Evolutionary conservation across 2,888 invertebrate genomes (phyloP).

Genomic region (Camptogramma bilineatum): DNA sequence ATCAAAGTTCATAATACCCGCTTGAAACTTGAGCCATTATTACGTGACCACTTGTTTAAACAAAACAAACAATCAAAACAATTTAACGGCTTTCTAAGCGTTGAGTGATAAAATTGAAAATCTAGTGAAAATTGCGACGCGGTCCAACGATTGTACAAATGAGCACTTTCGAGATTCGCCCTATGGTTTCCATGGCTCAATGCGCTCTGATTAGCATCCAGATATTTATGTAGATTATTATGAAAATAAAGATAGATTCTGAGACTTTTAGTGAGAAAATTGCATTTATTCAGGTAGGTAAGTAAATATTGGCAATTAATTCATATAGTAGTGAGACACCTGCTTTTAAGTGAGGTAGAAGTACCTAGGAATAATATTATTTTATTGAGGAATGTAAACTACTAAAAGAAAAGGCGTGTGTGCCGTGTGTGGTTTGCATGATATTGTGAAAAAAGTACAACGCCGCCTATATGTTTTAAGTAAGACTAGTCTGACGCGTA

Average conservation of each 20-base stretch:
- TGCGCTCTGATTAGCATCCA: slow-evolving; percentile 18
- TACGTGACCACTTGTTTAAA: slow-evolving; percentile 10
- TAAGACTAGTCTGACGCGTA: background rate
- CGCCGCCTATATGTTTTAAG: slow-evolving; percentile 34
- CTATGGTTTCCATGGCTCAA: slow-evolving; percentile 42
- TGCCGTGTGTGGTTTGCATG: too few relatives aligned
- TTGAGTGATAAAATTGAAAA: slow-evolving; percentile 58
- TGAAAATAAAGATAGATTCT: background rate
- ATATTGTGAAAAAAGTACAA: background rate
- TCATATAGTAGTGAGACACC: too few relatives aligned
- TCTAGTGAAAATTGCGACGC: slow-evolving; percentile 67
- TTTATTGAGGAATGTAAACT: too few relatives aligned
- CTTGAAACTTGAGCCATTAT: background rate
- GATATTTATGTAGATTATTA: background rate
- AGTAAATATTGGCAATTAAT: too few relatives aligned
- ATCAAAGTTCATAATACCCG: background rate
- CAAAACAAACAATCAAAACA: slow-evolving; percentile 29
- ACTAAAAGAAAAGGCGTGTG: too few relatives aligned
- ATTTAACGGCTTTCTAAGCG: slow-evolving; percentile 41
- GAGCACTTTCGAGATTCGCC: slow-evolving; percentile 62
- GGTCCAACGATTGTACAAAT: slow-evolving; percentile 58
- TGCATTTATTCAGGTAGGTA: too few relatives aligned
- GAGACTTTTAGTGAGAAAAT: too few relatives aligned
- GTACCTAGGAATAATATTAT: too few relatives aligned
- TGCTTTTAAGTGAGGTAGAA: too few relatives aligned